Conservation (phyloP, 1,140 invertebrate species). For the Aphidius ervi region DNA sequence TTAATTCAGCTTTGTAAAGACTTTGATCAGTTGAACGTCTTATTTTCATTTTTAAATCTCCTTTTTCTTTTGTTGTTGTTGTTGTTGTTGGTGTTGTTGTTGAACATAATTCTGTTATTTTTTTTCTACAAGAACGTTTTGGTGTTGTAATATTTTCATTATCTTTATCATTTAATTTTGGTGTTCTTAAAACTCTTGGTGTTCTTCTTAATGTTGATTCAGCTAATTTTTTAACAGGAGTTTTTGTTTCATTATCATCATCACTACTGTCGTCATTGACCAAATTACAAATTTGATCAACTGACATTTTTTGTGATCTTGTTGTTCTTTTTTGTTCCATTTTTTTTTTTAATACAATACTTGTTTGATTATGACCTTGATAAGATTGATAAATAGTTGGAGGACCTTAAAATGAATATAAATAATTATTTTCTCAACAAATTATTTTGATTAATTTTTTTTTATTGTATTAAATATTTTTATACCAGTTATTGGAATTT, state of each 20-base stretch:
- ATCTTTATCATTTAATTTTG: background rate
- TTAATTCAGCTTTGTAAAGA: slow-evolving; percentile 30
- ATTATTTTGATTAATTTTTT: background rate
- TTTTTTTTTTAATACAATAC: slow-evolving; percentile 15
- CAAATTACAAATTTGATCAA: slow-evolving; percentile 23
- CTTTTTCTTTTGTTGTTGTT: slow-evolving; percentile 2
- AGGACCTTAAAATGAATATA: slow-evolving; percentile 19
- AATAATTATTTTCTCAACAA: slow-evolving; percentile 11
- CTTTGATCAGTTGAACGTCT: slow-evolving; percentile 35
- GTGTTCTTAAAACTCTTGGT: background rate
- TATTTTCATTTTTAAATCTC: slow-evolving; percentile 27
- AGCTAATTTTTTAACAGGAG: too few species aligned
- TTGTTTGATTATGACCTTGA: slow-evolving; percentile 15
- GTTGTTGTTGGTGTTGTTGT: background rate
- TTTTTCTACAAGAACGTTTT: background rate
- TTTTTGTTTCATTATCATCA: background rate
- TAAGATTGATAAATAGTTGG: slow-evolving; percentile 16
- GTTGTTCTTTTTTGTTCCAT: slow-evolving; percentile 10
- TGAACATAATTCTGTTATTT: background rate
- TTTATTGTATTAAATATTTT: background rate
- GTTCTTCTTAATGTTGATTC: background rate
- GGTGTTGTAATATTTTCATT: background rate
- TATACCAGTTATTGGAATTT: slow-evolving; percentile 8
- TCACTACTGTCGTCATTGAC: slow-evolving; percentile 22
- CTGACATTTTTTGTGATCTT: slow-evolving; percentile 20